phyloP scores from a whole-genome alignment of 1,140 invertebrate genomes.

The Lineus longissimus region DNA sequence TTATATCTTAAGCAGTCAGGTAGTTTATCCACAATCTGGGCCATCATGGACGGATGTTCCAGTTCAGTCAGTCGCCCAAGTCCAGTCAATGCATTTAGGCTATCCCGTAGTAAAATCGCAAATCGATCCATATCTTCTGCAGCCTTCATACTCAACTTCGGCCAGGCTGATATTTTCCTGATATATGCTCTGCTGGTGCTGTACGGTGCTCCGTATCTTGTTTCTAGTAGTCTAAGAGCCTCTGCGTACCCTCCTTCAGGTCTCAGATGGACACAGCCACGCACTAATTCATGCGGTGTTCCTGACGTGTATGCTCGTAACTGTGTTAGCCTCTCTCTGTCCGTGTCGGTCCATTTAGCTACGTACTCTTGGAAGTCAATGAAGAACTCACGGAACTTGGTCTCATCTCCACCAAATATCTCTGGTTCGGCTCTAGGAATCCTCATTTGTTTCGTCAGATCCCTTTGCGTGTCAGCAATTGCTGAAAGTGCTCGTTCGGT shows the following conservation, averaged over 20 bases:
- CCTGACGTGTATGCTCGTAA: neutral
- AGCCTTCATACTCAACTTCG: neutral
- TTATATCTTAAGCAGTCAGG: conserved; percentile 3
- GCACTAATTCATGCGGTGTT: conserved; percentile 4
- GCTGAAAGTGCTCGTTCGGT: no score
- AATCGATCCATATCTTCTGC: neutral
- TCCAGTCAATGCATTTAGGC: neutral
- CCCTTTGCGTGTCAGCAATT: no score
- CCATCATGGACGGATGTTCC: neutral
- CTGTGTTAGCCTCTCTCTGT: conserved; percentile 4
- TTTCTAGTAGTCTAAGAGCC: no score
- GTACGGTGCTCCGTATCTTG: no score
- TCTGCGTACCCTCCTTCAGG: no score
- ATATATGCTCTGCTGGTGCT: conserved; percentile 3
- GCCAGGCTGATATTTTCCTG: neutral
- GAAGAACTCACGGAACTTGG: neutral
- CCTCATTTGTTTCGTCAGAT: neutral
- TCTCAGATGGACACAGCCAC: no score
- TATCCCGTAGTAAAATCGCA: conserved; percentile 3
- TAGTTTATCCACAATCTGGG: conserved; percentile 4
- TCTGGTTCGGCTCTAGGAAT: conserved; percentile 3
- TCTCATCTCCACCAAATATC: conserved; percentile 1
- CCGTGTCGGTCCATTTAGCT: neutral
- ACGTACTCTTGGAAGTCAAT: conserved; percentile 7
- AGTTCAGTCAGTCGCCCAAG: neutral